These are phyloP conservation scores for Scaptomyza flava DNA, from an alignment of 2,888 invertebrate genomes.

Conservation along the genomic window DNA sequence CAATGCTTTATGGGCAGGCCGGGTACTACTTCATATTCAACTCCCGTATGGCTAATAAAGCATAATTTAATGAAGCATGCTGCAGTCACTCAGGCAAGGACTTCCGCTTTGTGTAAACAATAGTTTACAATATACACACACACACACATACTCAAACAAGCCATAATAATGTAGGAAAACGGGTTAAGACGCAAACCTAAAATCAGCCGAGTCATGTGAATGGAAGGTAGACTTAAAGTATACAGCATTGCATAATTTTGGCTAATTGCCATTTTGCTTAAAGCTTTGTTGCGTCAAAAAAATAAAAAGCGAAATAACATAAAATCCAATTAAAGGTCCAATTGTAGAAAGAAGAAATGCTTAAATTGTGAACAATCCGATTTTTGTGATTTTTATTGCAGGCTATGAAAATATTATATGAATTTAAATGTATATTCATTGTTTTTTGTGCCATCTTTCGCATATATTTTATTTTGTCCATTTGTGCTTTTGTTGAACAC, in stretches of 20 bases:
- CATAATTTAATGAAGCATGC: slow-evolving; percentile 82
- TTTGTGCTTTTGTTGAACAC: slow-evolving; percentile 3
- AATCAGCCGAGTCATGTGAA: slow-evolving; percentile 51
- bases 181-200: slow-evolving; percentile 61
- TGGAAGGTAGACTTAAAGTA: slow-evolving; percentile 10
- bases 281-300: no score
- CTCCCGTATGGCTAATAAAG: slow-evolving; percentile 82
- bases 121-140: slow-evolving; percentile 78
- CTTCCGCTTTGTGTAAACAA: slow-evolving; percentile 80
- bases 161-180: slow-evolving; percentile 56
- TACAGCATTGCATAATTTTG: slow-evolving; percentile 2
- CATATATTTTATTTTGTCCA: slow-evolving; percentile 22
- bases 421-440: slow-evolving; percentile 41
- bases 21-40: slow-evolving; percentile 78
- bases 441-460: neutral
- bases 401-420: slow-evolving; percentile 19
- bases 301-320: no score
- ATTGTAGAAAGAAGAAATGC: neutral
- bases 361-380: slow-evolving; percentile 4
- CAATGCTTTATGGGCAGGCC: slow-evolving; percentile 61
- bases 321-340: no score
- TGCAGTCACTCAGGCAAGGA: slow-evolving; percentile 67
- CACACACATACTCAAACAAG: slow-evolving; percentile 24
- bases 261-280: slow-evolving; percentile 44
- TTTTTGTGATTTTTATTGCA: slow-evolving; percentile 9